A percentile compares a stretch with the other conserved stretches of the same genome.
These are phyloP conservation scores for Octopus bimaculoides DNA, from an alignment of 1,140 invertebrate genomes.

Conservation along the genomic window DNA sequence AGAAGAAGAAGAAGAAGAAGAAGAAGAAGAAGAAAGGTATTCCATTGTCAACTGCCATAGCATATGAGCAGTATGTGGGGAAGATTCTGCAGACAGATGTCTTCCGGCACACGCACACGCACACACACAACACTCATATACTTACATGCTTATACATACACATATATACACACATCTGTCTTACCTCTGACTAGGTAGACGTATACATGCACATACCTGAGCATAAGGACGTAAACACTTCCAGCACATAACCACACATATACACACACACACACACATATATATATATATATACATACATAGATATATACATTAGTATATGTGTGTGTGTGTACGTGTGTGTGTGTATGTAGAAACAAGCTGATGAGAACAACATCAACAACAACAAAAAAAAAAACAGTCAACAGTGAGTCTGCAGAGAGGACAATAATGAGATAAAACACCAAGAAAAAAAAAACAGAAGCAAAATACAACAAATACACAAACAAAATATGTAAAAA, in stretches of 20 bases:
- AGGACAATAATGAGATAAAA: too few relatives aligned
- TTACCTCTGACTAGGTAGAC: neutral
- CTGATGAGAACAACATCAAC: too few relatives aligned
- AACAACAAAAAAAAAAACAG: too few relatives aligned
- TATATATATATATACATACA: neutral
- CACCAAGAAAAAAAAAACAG: neutral
- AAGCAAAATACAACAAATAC: neutral
- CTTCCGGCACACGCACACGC: too few relatives aligned
- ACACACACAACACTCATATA: neutral
- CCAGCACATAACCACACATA: neutral
- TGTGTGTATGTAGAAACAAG: neutral
- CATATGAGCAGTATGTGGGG: too few relatives aligned
- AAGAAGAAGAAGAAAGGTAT: neutral
- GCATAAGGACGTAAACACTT: neutral
- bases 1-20: neutral
- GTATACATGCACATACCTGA: neutral
- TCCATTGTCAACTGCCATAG: too few relatives aligned
- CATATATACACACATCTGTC: neutral
- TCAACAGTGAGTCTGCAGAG: too few relatives aligned
- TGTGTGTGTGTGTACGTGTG: neutral
- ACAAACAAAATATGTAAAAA: conserved; percentile 11
- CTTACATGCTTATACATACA: too few relatives aligned
- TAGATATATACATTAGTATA: neutral
- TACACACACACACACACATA: neutral
- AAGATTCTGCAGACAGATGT: too few relatives aligned